Conservation (phyloP, 1,140 invertebrate species). For the Marisa cornuarietis region DNA sequence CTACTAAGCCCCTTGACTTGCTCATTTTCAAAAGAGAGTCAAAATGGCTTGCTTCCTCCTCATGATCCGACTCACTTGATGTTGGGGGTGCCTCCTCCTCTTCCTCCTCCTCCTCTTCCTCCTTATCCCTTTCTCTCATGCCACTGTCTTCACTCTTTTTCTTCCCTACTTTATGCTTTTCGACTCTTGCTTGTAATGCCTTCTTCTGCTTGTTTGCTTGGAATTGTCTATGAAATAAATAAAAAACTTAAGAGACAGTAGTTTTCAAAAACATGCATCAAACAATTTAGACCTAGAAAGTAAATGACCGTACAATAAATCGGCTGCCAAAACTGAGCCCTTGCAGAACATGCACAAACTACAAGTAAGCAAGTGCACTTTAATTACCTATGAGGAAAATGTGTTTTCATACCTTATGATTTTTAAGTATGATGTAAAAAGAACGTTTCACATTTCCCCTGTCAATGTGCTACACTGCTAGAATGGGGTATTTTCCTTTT, state of each 20-base stretch:
- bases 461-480: too few relatives aligned
- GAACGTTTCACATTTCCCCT: too few relatives aligned
- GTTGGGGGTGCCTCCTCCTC: conserved; percentile 26
- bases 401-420: too few relatives aligned
- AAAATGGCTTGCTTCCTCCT: conserved; percentile 49
- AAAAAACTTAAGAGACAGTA: background rate
- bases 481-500: too few relatives aligned
- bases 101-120: conserved; percentile 16
- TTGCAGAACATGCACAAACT: too few relatives aligned
- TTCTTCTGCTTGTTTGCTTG: conserved; percentile 30
- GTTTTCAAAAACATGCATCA: too few relatives aligned
- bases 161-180: conserved; percentile 15
- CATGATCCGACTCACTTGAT: conserved; percentile 54
- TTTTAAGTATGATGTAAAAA: too few relatives aligned
- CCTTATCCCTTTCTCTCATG: conserved; percentile 1
- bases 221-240: conserved; percentile 21
- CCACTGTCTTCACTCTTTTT: conserved; percentile 19
- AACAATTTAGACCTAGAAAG: too few relatives aligned
- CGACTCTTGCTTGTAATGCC: conserved; percentile 7
- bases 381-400: too few relatives aligned
- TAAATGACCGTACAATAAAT: too few relatives aligned
- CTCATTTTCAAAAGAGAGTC: conserved; percentile 51
- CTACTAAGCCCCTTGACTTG: conserved; percentile 63
- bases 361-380: too few relatives aligned
- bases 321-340: too few relatives aligned